Evolutionary conservation across 23 tunicate species (phyloP), one percentile per base, ranked within the genome.

Genomic region (Corella eumyota): DNA sequence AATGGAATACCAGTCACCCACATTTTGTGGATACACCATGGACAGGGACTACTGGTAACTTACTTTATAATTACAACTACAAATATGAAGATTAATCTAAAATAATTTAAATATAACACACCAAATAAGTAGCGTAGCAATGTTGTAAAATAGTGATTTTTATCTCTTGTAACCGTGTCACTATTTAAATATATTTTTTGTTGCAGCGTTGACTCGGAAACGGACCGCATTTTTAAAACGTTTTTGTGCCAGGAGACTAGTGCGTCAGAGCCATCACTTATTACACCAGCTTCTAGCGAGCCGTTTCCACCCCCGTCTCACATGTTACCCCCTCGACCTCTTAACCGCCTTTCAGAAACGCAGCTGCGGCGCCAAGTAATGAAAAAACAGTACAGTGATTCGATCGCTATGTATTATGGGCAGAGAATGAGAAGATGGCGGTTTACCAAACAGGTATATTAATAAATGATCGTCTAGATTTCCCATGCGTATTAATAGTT

Each of bases 301-400:
- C 76, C 66, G 2, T 67, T 75, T 26, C 82, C 82, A 1, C 82
- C 82, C 48, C 82, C 82, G n/a, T 66, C 72, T 0, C 82, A 75
- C 62, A 75, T 75, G 82, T 38, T 75, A 4, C 82, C 82, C 19
- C 81, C 81, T 0, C 59, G 63, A 4, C 68, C 71, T 26, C 23
- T 58, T 1, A 47, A 45, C 9, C 67, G 61, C 30, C 58, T 30
- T 29, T 44, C 80, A 11, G 56, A 46, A 9, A 64, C 76, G 0
- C 92, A 82, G 34, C 44, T 82, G 58, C 71, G 92, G 7, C 58
- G 92, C 24, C 92, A 82, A 62, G 80, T 82, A 23, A 73, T 82
- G 92, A 61, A 81, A 50, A 82, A 82, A 32, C 92, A 82, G 51
- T 82, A 82, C 65, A 82, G 92, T 58, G 92, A 82, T 45, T 74